Base-by-base conservation (phyloP, 2,888 invertebrate genomes). In the Drosophila neutralis region DNA sequence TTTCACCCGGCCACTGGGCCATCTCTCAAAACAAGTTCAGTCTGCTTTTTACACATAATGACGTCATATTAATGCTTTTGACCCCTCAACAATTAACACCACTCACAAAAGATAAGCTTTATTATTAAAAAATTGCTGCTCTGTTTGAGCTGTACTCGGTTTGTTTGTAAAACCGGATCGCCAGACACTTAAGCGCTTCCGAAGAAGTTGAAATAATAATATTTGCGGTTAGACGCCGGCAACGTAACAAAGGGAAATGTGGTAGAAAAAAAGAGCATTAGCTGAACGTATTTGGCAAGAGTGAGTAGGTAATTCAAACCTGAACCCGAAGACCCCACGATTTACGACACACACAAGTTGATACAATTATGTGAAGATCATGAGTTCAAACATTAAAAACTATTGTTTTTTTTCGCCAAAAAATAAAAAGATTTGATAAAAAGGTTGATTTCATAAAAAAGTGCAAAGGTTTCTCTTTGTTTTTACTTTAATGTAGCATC, bases 81-180 rank as follows among this genome's bases (percentile, higher is more conserved):
- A 90, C 85, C 85, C 82, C 78, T 70, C 75, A 69, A 73, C 73
- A 87, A 84, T 89, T 83, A 83, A 81, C 73, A 77, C 64, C 71
- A 59, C 74, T 57, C 49, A 66, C 54, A 69, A 58, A 58, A 70
- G 36, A 49, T 53, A 48, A 36, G 45, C 40, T 65, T 63, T 73
- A 76, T 85, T 85, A 64, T 74, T 63, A 52, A 72, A 63, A 71
- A 79, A 73, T 62, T 69, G 66, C 67, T 61, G 61, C 63, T 66
- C 76, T 62, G 82, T 33, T 78, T 75, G 65, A 58, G 45, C 21
- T 38, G 67, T 68, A 58, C 60, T 45, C 52, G 27, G 35, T 59
- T 45, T 62, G 64, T 69, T 69, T 68, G 31, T 48, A 38, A 73
- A 85, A 80, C 89, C 73, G 83, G 89, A 74, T 88, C 74, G 58